Percentiles rank a stretch among this genome's conserved stretches.
Evolutionary conservation across 53 echinoderm and acorn worm genomes (phyloP).

Genomic region (Echinarachnius parma): DNA sequence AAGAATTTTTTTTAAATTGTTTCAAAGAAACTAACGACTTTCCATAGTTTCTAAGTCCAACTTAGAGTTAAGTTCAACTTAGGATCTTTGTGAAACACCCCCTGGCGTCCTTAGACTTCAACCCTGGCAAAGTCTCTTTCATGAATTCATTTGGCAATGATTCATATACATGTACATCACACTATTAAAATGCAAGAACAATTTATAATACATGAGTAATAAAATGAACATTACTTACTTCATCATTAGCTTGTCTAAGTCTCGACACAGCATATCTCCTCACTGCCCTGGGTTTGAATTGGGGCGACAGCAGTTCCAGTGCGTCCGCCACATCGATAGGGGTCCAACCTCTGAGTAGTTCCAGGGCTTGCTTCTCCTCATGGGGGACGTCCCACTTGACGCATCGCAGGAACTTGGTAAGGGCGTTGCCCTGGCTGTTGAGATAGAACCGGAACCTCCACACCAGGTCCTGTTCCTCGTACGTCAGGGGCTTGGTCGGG

Average conservation of each 20-base stretch:
- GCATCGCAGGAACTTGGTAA: conserved; percentile 97
- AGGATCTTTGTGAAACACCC: too few species aligned
- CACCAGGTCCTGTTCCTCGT: conserved; percentile 87
- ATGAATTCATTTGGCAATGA: too few species aligned
- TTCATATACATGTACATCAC: not conserved
- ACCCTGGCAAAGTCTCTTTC: too few species aligned
- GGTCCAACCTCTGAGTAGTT: conserved; percentile 77
- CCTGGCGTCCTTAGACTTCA: too few species aligned
- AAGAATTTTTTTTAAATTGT: too few species aligned
- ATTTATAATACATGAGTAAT: not conserved
- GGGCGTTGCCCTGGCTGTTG: conserved; percentile 90
- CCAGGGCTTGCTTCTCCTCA: conserved; percentile 91
- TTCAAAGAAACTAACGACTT: too few species aligned
- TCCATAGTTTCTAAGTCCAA: too few species aligned
- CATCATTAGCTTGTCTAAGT: conserved; percentile 89
- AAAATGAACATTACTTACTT: conserved; percentile 66
- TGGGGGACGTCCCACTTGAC: conserved; percentile 95
- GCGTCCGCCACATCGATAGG: conserved; percentile 98
- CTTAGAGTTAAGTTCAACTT: too few species aligned
- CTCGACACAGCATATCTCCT: conserved; percentile 89
- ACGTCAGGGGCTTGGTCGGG: conserved; percentile 80
- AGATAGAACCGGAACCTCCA: conserved; percentile 95
- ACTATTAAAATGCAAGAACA: not conserved
- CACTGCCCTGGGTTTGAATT: conserved; percentile 85
- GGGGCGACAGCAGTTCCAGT: conserved; percentile 94